These are phyloP conservation scores for Nannoperca australis DNA, from an alignment of 2,797 vertebrate genomes.

Conservation along the genomic window DNA sequence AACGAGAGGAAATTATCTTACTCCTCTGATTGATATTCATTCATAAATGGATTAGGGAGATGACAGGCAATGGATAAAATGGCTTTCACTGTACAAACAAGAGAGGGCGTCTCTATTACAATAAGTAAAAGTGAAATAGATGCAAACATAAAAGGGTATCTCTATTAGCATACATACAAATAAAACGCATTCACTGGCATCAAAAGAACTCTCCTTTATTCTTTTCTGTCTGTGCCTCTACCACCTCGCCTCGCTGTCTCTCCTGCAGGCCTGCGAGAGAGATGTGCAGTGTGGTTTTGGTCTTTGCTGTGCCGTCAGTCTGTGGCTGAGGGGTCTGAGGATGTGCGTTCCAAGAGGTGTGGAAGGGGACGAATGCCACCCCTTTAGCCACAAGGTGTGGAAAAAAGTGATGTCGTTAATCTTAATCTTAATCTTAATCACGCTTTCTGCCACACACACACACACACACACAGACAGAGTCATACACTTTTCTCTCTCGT, in stretches of 20 bases:
- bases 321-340: slow-evolving; percentile 92
- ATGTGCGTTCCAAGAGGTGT: slow-evolving; percentile 91
- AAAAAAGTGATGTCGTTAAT: slow-evolving; percentile 33
- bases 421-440: slow-evolving; percentile 27
- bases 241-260: slow-evolving; percentile 28
- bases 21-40: slow-evolving; percentile 66
- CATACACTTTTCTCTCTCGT: slow-evolving; percentile 5
- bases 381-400: slow-evolving; percentile 92
- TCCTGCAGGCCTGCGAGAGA: slow-evolving; percentile 89
- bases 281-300: slow-evolving; percentile 90
- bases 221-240: not conserved
- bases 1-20: slow-evolving; percentile 69
- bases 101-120: slow-evolving; percentile 13
- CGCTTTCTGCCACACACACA: not conserved
- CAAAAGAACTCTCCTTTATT: slow-evolving; percentile 9
- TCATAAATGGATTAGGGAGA: slow-evolving; percentile 74
- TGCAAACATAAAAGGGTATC: not conserved
- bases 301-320: slow-evolving; percentile 93
- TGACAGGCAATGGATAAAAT: slow-evolving; percentile 60
- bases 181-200: slow-evolving; percentile 22
- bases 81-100: slow-evolving; percentile 25
- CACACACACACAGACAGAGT: not conserved
- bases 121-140: slow-evolving; percentile 21
- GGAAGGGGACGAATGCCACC: slow-evolving; percentile 93
- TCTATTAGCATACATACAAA: slow-evolving; percentile 37